Base-by-base conservation (phyloP, 35 echinoderm and acorn worm species). In the Acanthaster planci region DNA sequence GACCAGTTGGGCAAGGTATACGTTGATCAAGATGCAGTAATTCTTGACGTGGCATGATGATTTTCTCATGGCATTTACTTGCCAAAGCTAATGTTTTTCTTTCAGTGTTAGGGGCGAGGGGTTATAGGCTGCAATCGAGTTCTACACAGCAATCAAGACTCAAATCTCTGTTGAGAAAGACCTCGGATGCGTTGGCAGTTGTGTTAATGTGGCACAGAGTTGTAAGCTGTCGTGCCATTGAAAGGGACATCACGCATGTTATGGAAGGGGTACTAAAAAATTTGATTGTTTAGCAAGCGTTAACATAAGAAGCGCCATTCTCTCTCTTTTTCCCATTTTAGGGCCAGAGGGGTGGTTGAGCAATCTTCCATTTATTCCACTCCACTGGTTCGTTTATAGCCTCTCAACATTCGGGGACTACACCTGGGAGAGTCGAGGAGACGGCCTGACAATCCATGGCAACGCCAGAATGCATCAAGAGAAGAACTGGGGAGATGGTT, bases 351-450 rank as follows among this genome's bases (percentile, higher is more conserved):
- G 90, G 1, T 90, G 82, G 83, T 59, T 97, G 15, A 42, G 75
- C 3, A 27, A 89, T 39, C 56, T 97, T 0, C 90, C 94, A 7
- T 83, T 88, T 23, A 36, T 97, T 30, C 94, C 94, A 5, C 82
- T 97, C 0, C 94, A 97, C 67, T 97, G 94, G 94, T 97, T 89
- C 42, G 94, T 97, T 31, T 97, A 97, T 55, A 97, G 94, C 85
- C 87, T 93, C 9, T 83, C 77, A 51, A 82, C 94, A 8, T 51
- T 78, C 22, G 94, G 94, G 9, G 60, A 23, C n/a, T 97, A 93
- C 40, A 84, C 86, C 14, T 97, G 94, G 94, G 59, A 57, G 22
- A 93, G 93, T 59, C 19, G 32, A 7, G 85, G 72, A 2, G 76
- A 67, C 10, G 54, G 64, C 15, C 44, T 77, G 34, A 53, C 35